phyloP scores from a whole-genome alignment of 2,888 invertebrate genomes.

The Tipula unca region DNA sequence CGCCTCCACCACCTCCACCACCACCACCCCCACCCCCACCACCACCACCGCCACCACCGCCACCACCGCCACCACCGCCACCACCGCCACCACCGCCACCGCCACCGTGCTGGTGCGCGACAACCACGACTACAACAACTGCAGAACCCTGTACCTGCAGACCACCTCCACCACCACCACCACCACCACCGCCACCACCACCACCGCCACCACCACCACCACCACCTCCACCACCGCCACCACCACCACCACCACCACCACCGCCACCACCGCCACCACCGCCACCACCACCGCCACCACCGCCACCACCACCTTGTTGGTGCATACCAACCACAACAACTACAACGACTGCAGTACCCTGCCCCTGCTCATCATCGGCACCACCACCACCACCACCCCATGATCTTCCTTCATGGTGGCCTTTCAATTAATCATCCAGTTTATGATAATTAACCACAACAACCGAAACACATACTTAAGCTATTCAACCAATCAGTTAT shows the following conservation, averaged over 20 bases:
- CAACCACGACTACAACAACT: background rate
- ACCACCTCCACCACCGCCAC: no score
- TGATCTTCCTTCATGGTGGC: no score
- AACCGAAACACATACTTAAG: no score
- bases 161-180: no score
- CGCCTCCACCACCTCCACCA: constrained; percentile 14
- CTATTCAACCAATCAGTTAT: no score
- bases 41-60: constrained; percentile 20
- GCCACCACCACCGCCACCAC: background rate
- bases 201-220: no score
- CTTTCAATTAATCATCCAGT: no score
- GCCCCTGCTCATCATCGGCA: background rate
- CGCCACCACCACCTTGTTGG: background rate
- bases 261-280: no score
- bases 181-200: no score
- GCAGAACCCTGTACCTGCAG: background rate
- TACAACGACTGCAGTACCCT: background rate
- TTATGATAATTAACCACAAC: no score
- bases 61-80: background rate
- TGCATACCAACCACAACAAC: background rate
- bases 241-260: no score
- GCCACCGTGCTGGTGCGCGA: no score
- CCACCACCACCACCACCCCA: background rate
- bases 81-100: background rate
- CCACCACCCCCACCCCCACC: constrained; percentile 20